These are phyloP conservation scores for Melieria crassipennis DNA, from an alignment of 2,888 invertebrate species.

Conservation along the genomic window DNA sequence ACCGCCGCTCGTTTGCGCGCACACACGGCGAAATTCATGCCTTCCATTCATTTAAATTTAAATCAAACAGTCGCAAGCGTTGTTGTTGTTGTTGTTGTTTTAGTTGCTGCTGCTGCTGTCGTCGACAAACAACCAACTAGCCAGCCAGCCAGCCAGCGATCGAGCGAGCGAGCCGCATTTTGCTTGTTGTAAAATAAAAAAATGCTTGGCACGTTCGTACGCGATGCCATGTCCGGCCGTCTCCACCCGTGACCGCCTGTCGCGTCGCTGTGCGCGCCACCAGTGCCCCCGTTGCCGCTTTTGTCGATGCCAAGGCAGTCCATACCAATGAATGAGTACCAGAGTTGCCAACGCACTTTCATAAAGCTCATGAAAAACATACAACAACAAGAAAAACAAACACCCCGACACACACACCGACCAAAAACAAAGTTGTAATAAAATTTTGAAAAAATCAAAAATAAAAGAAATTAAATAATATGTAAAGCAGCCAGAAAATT, in stretches of 20 bases:
- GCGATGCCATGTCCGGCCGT: constrained; percentile 36
- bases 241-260: constrained; percentile 15
- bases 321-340: constrained; percentile 1
- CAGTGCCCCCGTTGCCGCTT: not conserved
- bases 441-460: constrained; percentile 4
- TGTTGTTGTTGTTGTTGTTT: not conserved
- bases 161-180: too few relatives aligned
- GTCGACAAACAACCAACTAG: not conserved
- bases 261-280: not conserved
- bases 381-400: not conserved
- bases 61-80: constrained; percentile 35
- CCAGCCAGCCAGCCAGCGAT: not conserved
- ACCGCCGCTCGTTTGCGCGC: constrained; percentile 2
- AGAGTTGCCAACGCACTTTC: constrained; percentile 7
- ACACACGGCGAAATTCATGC: constrained; percentile 51
- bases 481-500: not conserved
- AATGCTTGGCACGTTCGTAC: constrained; percentile 35
- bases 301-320: constrained; percentile 2
- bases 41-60: constrained; percentile 61
- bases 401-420: not conserved
- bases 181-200: not conserved
- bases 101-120: not conserved
- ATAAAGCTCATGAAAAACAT: constrained; percentile 9
- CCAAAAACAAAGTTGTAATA: constrained; percentile 24
- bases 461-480: constrained; percentile 2